These are phyloP conservation scores for Cantharis flavilabris DNA, from an alignment of 2,888 invertebrate species.

Conservation along the genomic window DNA sequence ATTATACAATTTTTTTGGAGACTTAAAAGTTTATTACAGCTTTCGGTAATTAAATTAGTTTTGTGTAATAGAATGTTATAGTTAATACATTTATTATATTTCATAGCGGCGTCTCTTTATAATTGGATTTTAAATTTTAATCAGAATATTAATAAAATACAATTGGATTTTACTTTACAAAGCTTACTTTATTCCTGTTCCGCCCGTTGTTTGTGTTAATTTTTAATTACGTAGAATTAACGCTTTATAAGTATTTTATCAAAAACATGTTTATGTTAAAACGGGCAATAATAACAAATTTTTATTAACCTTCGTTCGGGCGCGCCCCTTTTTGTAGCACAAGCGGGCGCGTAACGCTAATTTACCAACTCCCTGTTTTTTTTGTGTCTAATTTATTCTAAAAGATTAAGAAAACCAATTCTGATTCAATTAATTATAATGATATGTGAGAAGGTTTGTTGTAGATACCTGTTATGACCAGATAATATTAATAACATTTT, in stretches of 20 bases:
- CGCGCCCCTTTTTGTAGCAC: too few species aligned
- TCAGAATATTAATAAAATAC: slow-evolving; percentile 16
- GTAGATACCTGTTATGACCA: too few species aligned
- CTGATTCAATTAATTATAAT: too few species aligned
- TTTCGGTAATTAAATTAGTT: neutral
- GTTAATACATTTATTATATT: slow-evolving; percentile 2
- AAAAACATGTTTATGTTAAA: neutral
- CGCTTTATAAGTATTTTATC: neutral
- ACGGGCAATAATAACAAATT: too few species aligned
- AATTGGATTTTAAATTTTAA: slow-evolving; percentile 19
- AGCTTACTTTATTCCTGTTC: neutral
- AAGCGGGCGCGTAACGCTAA: too few species aligned
- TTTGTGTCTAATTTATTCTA: too few species aligned
- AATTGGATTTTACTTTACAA: slow-evolving; percentile 10
- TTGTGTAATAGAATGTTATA: neutral
- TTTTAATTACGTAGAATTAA: neutral
- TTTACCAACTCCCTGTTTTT: too few species aligned
- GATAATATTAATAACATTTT: too few species aligned
- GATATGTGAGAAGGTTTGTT: too few species aligned
- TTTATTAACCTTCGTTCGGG: too few species aligned
- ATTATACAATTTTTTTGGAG: neutral
- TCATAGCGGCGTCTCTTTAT: slow-evolving; percentile 5
- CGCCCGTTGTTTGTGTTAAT: neutral
- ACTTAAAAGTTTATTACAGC: neutral
- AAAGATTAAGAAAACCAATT: too few species aligned